Base-by-base conservation (phyloP, 2,888 invertebrate species). In the Trichogramma evanescens region DNA sequence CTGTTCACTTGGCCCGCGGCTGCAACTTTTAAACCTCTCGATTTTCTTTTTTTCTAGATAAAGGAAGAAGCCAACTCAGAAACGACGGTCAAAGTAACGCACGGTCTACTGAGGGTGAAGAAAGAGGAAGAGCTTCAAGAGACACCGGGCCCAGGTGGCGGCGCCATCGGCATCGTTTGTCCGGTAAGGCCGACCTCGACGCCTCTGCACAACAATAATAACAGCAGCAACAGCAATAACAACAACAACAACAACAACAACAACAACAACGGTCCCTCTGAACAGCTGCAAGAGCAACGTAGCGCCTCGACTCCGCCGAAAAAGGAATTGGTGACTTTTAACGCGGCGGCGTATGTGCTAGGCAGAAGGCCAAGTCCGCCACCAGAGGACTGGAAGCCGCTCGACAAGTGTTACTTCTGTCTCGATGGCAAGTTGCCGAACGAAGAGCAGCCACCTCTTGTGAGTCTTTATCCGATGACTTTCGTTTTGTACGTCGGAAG, bases 391-490 rank as follows among this genome's bases (percentile, higher is more conserved):
- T 91, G 91, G 91, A 88, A 86, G 78, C 91, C 91, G 70, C 83
- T 87, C 78, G 88, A 87, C 78, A 89, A 90, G 83, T 91, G 91
- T 80, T 87, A 89, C 83, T 90, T 91, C 80, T 91, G 91, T 80
- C 87, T 86, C 78, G 85, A 86, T 83, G 86, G 86, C 80, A 86
- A 86, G 80, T 82, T 86, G 80, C 74, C 81, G 77, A 78, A 81
- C 79, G 75, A 80, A 75, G 74, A 79, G 68, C 82, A 81, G 76
- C 80, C 82, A 78, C 82, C 81, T 71, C 79, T 82, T 79, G 83
- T 83, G 73, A 81, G 82, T 78, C 59, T 4, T 5, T 3, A 9
- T 4, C 5, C 40, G 10, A n/a, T 43, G 10, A 9, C 45, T 44
- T 44, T 42, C n/a, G 38, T 45, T 6, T 4, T 13, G 5, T 48